These are phyloP conservation scores for Microtus montanus DNA, from an alignment of 2,113 vertebrate genomes.

Conservation along the genomic window DNA sequence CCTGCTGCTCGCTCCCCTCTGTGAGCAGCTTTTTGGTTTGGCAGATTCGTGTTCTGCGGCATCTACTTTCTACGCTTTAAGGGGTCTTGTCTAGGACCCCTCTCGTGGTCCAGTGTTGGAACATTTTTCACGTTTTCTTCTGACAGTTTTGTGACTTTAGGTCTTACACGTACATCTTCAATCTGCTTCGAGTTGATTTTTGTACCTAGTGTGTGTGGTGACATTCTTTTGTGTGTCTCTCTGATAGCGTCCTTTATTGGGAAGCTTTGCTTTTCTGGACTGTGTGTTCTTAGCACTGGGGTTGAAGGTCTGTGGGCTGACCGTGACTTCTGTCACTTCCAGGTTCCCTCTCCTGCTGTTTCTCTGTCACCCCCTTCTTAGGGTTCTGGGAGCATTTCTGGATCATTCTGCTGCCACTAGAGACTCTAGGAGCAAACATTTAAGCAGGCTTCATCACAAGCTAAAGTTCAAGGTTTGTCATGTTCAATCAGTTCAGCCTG, in stretches of 20 bases:
- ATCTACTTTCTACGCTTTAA: background rate
- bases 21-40: background rate
- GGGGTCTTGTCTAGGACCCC: background rate
- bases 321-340: background rate
- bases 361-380: background rate
- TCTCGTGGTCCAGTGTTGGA: background rate
- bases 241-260: background rate
- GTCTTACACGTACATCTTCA: background rate
- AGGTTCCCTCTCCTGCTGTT: background rate
- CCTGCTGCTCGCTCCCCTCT: background rate
- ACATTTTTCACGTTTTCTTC: background rate
- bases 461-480: slow-evolving; percentile 27
- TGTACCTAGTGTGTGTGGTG: background rate
- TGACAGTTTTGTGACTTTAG: background rate
- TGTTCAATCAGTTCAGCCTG: background rate
- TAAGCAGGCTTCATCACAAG: background rate
- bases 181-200: background rate
- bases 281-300: background rate
- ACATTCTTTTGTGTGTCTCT: background rate
- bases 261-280: background rate
- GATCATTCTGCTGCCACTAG: background rate
- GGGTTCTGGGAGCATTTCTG: background rate
- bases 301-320: too few relatives aligned
- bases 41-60: background rate
- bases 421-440: background rate